phyloP scores from a whole-genome alignment of 2,888 invertebrate species.

The Volucella bombylans region DNA sequence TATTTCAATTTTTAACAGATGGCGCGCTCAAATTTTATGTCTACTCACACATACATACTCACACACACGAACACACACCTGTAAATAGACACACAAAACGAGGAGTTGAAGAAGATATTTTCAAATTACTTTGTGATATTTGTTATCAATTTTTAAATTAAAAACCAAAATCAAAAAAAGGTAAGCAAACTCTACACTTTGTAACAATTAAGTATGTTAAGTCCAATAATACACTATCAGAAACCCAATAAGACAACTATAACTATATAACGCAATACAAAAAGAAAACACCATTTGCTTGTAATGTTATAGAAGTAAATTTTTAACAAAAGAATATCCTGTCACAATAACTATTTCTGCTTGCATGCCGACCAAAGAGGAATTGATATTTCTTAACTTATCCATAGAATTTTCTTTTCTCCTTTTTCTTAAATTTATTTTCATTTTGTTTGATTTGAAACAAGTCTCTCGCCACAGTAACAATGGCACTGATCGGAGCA shows the following conservation, averaged over 20 bases:
- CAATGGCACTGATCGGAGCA: slow-evolving; percentile 28
- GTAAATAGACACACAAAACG: slow-evolving; percentile 43
- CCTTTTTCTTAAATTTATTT: not conserved
- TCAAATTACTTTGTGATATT: slow-evolving; percentile 71
- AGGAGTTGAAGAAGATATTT: slow-evolving; percentile 34
- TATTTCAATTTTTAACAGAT: slow-evolving; percentile 42
- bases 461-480: not conserved
- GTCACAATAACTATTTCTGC: slow-evolving; percentile 7
- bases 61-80: slow-evolving; percentile 16
- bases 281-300: slow-evolving; percentile 48
- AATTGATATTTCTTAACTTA: slow-evolving; percentile 32
- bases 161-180: slow-evolving; percentile 16
- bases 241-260: slow-evolving; percentile 13
- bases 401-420: not conserved
- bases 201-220: slow-evolving; percentile 13
- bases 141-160: slow-evolving; percentile 60
- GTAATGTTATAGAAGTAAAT: slow-evolving; percentile 27
- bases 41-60: slow-evolving; percentile 1
- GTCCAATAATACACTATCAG: slow-evolving; percentile 54
- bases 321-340: slow-evolving; percentile 15
- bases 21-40: slow-evolving; percentile 46
- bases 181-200: slow-evolving; percentile 41
- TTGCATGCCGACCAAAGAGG: slow-evolving; percentile 17
- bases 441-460: not conserved
- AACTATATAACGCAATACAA: slow-evolving; percentile 21